phyloP scores from a whole-genome alignment of 2,113 vertebrate species.

The Edolisoma coerulescens region DNA sequence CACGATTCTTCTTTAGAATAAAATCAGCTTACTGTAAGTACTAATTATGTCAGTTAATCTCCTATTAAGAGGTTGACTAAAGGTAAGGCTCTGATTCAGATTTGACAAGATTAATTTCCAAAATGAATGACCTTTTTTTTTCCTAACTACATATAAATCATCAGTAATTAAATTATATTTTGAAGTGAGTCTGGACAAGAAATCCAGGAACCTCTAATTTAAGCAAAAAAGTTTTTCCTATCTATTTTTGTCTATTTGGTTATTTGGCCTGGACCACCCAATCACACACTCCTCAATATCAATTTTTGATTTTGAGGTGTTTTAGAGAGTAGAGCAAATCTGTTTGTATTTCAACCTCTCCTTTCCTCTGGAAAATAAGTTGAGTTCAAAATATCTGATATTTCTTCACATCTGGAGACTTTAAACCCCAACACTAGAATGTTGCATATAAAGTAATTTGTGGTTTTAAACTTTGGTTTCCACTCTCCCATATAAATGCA shows the following conservation, averaged over 20 bases:
- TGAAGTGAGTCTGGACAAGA: neutral
- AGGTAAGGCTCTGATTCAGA: neutral
- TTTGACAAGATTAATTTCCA: neutral
- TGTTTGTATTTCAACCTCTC: neutral
- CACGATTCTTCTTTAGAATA: neutral
- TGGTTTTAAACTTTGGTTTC: slow-evolving; percentile 27
- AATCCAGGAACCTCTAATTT: neutral
- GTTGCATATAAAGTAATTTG: slow-evolving; percentile 8
- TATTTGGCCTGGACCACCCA: neutral
- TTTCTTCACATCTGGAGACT: neutral
- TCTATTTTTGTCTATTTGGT: neutral
- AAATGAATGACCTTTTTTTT: neutral
- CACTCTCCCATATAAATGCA: slow-evolving; percentile 32
- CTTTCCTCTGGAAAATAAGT: neutral
- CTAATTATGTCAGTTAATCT: neutral
- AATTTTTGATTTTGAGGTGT: neutral
- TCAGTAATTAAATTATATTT: neutral
- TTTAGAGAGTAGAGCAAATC: neutral
- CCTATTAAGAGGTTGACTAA: neutral
- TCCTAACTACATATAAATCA: neutral
- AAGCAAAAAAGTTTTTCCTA: neutral
- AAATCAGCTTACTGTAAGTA: neutral
- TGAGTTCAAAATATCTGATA: neutral
- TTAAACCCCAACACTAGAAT: neutral
- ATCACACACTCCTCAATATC: neutral